phyloP scores from a whole-genome alignment of 2,113 vertebrate genomes.

The Hippocampus guttulatus region DNA sequence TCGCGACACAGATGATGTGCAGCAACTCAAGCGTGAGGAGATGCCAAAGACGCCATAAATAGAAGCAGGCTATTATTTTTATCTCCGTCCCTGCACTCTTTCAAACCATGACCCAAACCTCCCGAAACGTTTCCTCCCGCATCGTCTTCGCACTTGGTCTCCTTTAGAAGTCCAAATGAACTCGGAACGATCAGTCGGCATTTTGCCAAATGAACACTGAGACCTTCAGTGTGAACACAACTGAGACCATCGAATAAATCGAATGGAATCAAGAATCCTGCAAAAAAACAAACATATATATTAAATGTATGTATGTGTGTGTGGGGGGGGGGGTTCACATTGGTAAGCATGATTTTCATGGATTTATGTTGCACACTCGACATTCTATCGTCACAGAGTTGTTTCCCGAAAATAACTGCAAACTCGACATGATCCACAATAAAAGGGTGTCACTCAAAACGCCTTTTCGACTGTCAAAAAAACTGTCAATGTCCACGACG shows the following conservation, averaged over 20 bases:
- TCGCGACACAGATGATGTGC: constrained; percentile 20
- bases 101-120: neutral
- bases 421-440: too few species aligned
- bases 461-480: too few species aligned
- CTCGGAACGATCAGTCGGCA: neutral
- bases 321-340: too few species aligned
- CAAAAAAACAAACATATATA: too few species aligned
- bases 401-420: too few species aligned
- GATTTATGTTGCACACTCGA: too few species aligned
- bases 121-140: neutral
- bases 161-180: neutral
- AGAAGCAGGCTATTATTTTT: neutral
- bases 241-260: neutral
- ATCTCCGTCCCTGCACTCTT: neutral
- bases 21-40: constrained; percentile 28
- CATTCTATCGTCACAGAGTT: too few species aligned
- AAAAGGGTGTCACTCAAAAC: too few species aligned
- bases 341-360: too few species aligned
- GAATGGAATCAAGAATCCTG: too few species aligned
- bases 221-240: neutral
- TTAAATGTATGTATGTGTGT: too few species aligned
- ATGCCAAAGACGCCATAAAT: neutral
- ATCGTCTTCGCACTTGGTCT: neutral
- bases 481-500: too few species aligned
- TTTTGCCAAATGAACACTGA: neutral